A percentile compares a stretch with the other conserved stretches of the same genome.
Evolutionary conservation across 2,113 vertebrate species (phyloP).

Genomic region (Pachypanchax playfairii): DNA sequence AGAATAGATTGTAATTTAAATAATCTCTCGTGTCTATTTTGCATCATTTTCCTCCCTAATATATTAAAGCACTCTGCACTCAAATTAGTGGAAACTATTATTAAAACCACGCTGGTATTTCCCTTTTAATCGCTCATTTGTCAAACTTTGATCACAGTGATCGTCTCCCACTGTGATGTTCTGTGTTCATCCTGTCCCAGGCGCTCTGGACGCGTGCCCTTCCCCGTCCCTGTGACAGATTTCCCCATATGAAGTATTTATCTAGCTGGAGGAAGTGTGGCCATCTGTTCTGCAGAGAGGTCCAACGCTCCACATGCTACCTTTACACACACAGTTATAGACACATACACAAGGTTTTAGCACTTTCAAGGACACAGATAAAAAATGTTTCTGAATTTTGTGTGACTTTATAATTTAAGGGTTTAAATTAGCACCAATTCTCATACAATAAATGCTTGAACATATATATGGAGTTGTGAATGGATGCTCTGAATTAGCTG

Average conservation of each 20-base stretch:
- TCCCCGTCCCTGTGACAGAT: conserved; percentile 62
- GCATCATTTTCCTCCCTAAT: not conserved
- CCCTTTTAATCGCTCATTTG: not conserved
- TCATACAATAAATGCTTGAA: not conserved
- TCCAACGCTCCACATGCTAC: conserved; percentile 55
- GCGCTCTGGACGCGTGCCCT: conserved; percentile 56
- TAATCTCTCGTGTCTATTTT: conserved; percentile 8
- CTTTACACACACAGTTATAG: conserved; percentile 28
- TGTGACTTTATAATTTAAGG: not conserved
- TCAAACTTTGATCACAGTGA: conserved; percentile 27
- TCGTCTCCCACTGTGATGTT: conserved; percentile 18
- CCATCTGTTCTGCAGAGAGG: conserved; percentile 71
- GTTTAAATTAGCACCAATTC: conserved; percentile 5
- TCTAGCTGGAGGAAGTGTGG: conserved; percentile 68
- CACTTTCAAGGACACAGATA: conserved; percentile 44
- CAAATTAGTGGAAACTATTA: conserved; percentile 8
- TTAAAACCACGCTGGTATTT: not conserved
- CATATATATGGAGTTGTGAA: not conserved
- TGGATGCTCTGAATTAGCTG: not conserved
- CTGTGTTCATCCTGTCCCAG: conserved; percentile 38
- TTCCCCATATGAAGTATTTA: conserved; percentile 71
- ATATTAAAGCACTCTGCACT: not conserved
- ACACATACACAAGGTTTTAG: conserved; percentile 12
- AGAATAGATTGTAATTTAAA: conserved; percentile 9
- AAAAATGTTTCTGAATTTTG: not conserved